Conservation (phyloP, 2,113 vertebrate species). For the Crocuta crocuta region DNA sequence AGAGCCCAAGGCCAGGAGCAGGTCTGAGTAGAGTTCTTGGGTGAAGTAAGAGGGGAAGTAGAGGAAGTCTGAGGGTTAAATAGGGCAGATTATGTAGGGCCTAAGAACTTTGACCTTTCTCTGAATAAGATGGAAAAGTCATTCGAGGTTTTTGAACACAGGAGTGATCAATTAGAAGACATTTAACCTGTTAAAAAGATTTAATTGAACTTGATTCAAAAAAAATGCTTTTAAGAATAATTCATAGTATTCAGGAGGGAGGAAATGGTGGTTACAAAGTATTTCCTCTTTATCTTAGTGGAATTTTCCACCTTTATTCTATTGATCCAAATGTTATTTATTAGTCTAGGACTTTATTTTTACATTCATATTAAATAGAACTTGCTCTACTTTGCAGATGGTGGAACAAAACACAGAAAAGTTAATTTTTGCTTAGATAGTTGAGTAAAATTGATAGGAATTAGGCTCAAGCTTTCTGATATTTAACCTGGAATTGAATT, state of each 20-base stretch:
- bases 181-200: conserved; percentile 32
- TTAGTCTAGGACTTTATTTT: background rate
- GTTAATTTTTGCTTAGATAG: conserved; percentile 25
- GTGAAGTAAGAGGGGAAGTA: background rate
- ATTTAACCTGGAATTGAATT: conserved; percentile 55
- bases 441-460: conserved; percentile 54
- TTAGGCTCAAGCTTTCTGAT: background rate
- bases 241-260: background rate
- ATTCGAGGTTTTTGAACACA: background rate
- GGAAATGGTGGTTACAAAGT: conserved; percentile 43
- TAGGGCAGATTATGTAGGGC: background rate
- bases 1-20: background rate
- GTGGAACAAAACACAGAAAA: background rate
- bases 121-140: conserved; percentile 49
- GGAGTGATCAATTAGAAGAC: conserved; percentile 24
- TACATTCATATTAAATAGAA: background rate
- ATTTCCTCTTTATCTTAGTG: background rate
- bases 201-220: conserved; percentile 40
- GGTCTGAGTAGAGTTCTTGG: background rate
- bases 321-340: conserved; percentile 42
- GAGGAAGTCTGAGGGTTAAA: background rate
- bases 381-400: background rate
- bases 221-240: background rate
- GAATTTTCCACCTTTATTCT: conserved; percentile 39
- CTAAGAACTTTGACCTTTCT: background rate